Evolutionary conservation across 1,140 invertebrate species (phyloP).

Genomic region (Drosophila tani): DNA sequence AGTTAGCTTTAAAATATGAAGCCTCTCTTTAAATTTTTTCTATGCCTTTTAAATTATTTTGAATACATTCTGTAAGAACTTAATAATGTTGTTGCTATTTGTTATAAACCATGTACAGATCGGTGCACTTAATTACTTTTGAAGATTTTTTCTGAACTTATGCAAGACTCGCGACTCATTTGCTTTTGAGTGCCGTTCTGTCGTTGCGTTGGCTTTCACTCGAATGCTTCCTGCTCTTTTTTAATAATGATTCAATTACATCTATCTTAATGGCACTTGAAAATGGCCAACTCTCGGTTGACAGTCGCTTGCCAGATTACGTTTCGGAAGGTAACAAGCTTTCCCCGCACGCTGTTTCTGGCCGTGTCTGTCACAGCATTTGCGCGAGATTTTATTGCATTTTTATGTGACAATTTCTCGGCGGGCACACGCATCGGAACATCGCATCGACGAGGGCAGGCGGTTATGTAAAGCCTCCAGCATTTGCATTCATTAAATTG

Average conservation of each 20-base stretch:
- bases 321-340: constrained; percentile 74
- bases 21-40: background rate
- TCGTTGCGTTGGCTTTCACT: constrained; percentile 56
- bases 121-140: background rate
- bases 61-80: background rate
- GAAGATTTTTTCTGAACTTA: constrained; percentile 7
- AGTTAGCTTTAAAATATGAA: background rate
- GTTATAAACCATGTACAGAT: background rate
- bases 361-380: constrained; percentile 57
- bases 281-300: constrained; percentile 50
- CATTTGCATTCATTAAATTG: constrained; percentile 38
- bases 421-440: constrained; percentile 22
- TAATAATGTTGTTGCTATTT: no score
- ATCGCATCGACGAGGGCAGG: constrained; percentile 15
- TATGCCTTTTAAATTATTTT: background rate
- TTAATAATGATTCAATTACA: constrained; percentile 72
- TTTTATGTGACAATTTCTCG: constrained; percentile 78
- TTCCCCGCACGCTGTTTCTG: constrained; percentile 54
- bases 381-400: constrained; percentile 76
- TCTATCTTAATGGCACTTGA: constrained; percentile 74
- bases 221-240: constrained; percentile 30
- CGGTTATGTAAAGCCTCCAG: constrained; percentile 59
- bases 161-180: constrained; percentile 18
- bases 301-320: constrained; percentile 54
- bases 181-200: constrained; percentile 17